A percentile compares a stretch with the other conserved stretches of the same genome.
Conservation (phyloP, 2,797 vertebrate genomes). For the Syngnathus rostellatus region DNA sequence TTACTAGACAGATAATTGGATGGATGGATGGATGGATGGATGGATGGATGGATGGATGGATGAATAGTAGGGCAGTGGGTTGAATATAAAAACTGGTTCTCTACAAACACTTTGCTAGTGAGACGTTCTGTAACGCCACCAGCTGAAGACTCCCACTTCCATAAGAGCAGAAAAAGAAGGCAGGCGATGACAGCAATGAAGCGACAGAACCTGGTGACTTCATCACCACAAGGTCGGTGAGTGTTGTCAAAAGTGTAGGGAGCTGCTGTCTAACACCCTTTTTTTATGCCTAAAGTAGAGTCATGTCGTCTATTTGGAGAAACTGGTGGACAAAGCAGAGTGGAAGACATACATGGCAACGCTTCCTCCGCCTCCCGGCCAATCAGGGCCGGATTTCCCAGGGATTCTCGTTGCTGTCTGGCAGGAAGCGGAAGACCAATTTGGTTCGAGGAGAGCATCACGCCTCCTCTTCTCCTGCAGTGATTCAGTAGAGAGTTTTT, state of each 20-base stretch:
- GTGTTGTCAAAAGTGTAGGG: neutral
- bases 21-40: neutral
- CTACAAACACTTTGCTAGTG: neutral
- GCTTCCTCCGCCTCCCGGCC: conserved; percentile 65
- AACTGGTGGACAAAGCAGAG: no score
- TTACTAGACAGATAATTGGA: neutral
- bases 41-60: neutral
- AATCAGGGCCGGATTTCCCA: conserved; percentile 61
- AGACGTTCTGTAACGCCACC: neutral
- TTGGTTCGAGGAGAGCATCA: conserved; percentile 59
- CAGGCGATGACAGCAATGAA: neutral
- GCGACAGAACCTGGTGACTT: neutral
- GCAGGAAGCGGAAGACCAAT: conserved; percentile 72
- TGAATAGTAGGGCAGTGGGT: neutral
- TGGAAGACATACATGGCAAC: conserved; percentile 66
- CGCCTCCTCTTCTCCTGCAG: conserved; percentile 51
- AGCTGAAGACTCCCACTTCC: neutral
- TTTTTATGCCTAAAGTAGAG: neutral
- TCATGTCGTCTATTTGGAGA: neutral
- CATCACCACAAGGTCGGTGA: neutral
- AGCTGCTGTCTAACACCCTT: neutral
- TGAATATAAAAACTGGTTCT: neutral
- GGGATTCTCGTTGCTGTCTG: conserved; percentile 59
- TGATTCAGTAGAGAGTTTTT: conserved; percentile 50
- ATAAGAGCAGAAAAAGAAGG: neutral